phyloP scores from a whole-genome alignment of 1,140 invertebrate genomes.

The Halyomorpha halys region DNA sequence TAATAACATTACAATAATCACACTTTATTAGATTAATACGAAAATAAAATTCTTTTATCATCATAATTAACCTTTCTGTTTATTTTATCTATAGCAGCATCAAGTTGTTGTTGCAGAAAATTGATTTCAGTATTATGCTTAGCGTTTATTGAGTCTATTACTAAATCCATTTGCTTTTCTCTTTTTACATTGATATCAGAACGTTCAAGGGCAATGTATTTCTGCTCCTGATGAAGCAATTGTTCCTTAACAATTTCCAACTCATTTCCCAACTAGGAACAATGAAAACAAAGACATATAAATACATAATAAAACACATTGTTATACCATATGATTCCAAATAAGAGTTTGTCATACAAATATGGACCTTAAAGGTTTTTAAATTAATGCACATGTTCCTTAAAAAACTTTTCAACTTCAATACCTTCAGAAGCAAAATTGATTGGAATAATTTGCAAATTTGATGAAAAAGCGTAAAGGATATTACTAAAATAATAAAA shows the following conservation, averaged over 20 bases:
- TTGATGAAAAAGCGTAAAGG: too few species aligned
- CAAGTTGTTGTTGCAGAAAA: slow-evolving; percentile 17
- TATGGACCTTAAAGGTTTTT: too few species aligned
- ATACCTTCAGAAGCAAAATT: too few species aligned
- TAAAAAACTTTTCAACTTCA: too few species aligned
- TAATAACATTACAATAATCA: background rate
- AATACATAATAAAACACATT: background rate
- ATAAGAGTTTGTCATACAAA: too few species aligned
- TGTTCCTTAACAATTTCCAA: slow-evolving; percentile 22
- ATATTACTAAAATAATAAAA: too few species aligned
- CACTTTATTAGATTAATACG: background rate
- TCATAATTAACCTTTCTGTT: slow-evolving; percentile 26
- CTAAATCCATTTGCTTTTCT: slow-evolving; percentile 23
- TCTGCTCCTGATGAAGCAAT: slow-evolving; percentile 20
- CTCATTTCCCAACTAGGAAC: slow-evolving; percentile 12
- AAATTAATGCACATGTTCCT: too few species aligned
- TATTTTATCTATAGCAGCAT: slow-evolving; percentile 11
- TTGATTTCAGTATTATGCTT: slow-evolving; percentile 24
- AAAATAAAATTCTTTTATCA: too few species aligned
- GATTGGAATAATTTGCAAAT: too few species aligned
- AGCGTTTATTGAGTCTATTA: slow-evolving; percentile 20
- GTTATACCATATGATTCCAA: background rate
- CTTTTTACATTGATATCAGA: slow-evolving; percentile 13
- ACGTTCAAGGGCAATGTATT: slow-evolving; percentile 22
- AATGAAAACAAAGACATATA: background rate